phyloP scores from a whole-genome alignment of 2,888 invertebrate species.

The Crossocerus cetratus region DNA sequence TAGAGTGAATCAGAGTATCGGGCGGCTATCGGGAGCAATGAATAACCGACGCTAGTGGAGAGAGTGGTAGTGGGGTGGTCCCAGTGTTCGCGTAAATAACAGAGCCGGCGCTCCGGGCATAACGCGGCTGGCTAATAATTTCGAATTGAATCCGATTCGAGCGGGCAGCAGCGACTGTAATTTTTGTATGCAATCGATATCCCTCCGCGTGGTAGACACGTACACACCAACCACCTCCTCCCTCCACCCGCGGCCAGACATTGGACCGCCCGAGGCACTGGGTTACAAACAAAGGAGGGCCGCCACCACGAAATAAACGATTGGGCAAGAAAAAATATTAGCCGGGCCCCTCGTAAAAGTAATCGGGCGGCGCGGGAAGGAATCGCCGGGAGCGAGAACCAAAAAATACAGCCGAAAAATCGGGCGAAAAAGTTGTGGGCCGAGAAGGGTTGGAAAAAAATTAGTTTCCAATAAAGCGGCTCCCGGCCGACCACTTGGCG shows the following conservation, averaged over 20 bases:
- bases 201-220: too few species aligned
- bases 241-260: too few species aligned
- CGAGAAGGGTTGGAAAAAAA: background rate
- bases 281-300: background rate
- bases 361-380: background rate
- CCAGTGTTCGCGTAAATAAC: slow-evolving; percentile 1
- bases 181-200: slow-evolving; percentile 1
- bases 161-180: background rate
- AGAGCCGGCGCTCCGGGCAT: background rate
- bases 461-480: slow-evolving; percentile 1
- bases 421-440: background rate
- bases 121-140: background rate
- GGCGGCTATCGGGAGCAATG: too few species aligned
- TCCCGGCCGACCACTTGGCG: background rate
- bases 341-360: background rate
- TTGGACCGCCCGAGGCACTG: too few species aligned
- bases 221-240: too few species aligned
- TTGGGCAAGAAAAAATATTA: background rate
- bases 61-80: background rate
- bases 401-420: too few species aligned
- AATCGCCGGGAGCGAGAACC: background rate
- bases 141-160: background rate
- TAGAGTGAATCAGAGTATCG: too few species aligned
- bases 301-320: background rate
- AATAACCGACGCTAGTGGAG: too few species aligned